phyloP scores from a whole-genome alignment of 2,888 invertebrate species.

The Phoronis australis region DNA sequence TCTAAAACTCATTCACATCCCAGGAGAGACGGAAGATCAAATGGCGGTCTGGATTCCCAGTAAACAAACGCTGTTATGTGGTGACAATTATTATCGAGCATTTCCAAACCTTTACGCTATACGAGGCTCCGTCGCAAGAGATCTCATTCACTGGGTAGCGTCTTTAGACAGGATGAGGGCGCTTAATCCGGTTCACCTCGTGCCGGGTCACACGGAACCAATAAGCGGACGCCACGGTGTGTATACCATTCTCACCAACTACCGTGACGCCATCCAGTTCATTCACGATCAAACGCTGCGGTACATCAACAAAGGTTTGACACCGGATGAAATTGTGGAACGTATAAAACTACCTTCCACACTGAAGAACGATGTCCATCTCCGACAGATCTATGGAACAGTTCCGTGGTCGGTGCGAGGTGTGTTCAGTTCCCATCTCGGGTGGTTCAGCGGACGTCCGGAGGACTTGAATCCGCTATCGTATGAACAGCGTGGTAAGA shows the following conservation, averaged over 20 bases:
- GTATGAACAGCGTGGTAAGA: background rate
- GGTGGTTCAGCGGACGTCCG: slow-evolving; percentile 34
- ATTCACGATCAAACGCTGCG: slow-evolving; percentile 42
- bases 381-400: slow-evolving; percentile 33
- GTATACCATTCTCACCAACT: slow-evolving; percentile 18
- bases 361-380: slow-evolving; percentile 24
- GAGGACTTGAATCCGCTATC: slow-evolving; percentile 26
- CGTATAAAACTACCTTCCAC: slow-evolving; percentile 26
- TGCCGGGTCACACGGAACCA: slow-evolving; percentile 38
- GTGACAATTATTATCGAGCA: slow-evolving; percentile 37
- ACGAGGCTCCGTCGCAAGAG: slow-evolving; percentile 31
- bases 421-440: slow-evolving; percentile 16
- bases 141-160: slow-evolving; percentile 27
- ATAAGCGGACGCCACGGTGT: slow-evolving; percentile 27
- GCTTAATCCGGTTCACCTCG: slow-evolving; percentile 27
- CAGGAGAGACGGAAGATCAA: slow-evolving; percentile 43
- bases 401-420: slow-evolving; percentile 34
- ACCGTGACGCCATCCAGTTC: slow-evolving; percentile 39
- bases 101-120: slow-evolving; percentile 46
- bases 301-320: slow-evolving; percentile 33
- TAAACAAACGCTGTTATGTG: slow-evolving; percentile 29
- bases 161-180: slow-evolving; percentile 36
- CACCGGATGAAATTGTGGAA: slow-evolving; percentile 36
- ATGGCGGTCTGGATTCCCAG: slow-evolving; percentile 40
- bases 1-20: slow-evolving; percentile 38